Evolutionary conservation across 53 echinoderm and acorn worm genomes (phyloP), one percentile per base, ranked within the genome.

Genomic region (Hippasteria phrygiana): DNA sequence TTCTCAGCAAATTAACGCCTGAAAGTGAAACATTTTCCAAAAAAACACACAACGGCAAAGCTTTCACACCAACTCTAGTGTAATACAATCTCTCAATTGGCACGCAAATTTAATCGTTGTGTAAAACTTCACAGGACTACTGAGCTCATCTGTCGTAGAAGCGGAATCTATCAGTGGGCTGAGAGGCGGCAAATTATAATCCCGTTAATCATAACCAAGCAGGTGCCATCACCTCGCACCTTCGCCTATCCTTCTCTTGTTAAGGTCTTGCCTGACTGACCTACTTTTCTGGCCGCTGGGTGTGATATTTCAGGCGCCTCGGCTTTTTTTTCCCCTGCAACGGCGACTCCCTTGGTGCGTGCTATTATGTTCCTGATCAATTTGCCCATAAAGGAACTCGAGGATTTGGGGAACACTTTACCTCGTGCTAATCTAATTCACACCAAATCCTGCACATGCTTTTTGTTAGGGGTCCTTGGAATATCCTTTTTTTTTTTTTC

Each of bases 351-450:
- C 34, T 43, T 38, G 71, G 71, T 85, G 85, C 51, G 36, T 12
- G 67, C 22, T 85, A 85, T 85, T 85, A 36, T 35, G 46, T 71
- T 85, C 69, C 85, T 46, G 50, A 64, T 85, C 70, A 85, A 85
- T 85, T 85, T 71, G 36, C 69, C 34, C 18, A 42, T 28, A 39
- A 38, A 62, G 85, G 85, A 85, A 50, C 70, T 26, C 13, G 35
- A 24, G 28, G 85, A 85, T 85, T 71, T 56, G 69, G 35, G 5
- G 13, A 47, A 36, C 37, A 37, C 16, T 34, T 46, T 64, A 50
- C 85, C 18, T 43, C 34, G 47, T 40, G 37, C 85, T 85, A 85
- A 85, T 85, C 85, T 85, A 85, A 85, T 85, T 85, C 34, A 85
- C 85, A 85, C 83, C 83, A 83, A 83, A 67, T 83, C 83, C 83